A percentile compares a stretch with the other conserved stretches of the same genome.
Conservation (phyloP, 2,797 vertebrate genomes). For the Acipenser transmontanus region DNA sequence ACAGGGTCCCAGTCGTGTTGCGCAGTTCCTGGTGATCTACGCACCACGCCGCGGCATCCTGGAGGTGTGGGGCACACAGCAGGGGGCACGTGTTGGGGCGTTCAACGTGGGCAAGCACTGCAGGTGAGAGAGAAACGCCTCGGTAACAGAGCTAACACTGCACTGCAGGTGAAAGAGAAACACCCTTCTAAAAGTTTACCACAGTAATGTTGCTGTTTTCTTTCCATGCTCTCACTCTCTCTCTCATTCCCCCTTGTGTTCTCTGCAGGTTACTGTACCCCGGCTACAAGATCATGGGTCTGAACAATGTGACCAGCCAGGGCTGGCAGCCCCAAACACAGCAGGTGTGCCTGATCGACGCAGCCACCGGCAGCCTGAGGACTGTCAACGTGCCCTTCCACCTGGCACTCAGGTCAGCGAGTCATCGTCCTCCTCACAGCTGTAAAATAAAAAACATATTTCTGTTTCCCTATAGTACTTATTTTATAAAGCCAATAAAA, state of each 20-base stretch:
- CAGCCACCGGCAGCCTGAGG: constrained; percentile 74
- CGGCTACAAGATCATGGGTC: constrained; percentile 94
- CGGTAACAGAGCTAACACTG: not conserved
- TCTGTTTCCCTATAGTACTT: no score
- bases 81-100: constrained; percentile 87
- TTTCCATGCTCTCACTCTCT: constrained; percentile 6
- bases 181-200: no score
- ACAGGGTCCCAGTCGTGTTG: constrained; percentile 78
- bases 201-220: not conserved
- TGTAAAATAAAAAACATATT: no score
- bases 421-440: no score
- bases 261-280: constrained; percentile 78
- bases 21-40: constrained; percentile 92
- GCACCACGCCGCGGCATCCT: constrained; percentile 88
- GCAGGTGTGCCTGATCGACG: constrained; percentile 91
- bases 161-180: constrained; percentile 74
- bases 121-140: constrained; percentile 56
- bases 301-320: constrained; percentile 93
- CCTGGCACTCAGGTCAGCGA: constrained; percentile 81
- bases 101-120: constrained; percentile 96
- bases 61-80: constrained; percentile 93
- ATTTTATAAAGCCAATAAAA: no score
- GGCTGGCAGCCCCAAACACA: constrained; percentile 92
- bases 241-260: constrained; percentile 16
- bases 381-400: constrained; percentile 88